phyloP scores from a whole-genome alignment of 2,113 vertebrate species.

The Mobula birostris region DNA sequence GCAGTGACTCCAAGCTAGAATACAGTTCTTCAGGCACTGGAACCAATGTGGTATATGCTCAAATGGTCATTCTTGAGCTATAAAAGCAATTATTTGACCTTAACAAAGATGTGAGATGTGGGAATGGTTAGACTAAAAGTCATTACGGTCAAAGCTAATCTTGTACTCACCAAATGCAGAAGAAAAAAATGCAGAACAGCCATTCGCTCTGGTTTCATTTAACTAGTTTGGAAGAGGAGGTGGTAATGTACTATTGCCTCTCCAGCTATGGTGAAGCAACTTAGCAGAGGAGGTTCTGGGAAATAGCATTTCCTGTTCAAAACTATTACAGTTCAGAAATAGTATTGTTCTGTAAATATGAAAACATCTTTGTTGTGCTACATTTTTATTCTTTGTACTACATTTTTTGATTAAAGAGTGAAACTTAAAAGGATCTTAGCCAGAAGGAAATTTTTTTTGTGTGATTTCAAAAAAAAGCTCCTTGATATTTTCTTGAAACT shows the following conservation, averaged over 20 bases:
- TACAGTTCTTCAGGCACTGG: neutral
- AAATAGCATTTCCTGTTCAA: neutral
- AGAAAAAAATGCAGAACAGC: neutral
- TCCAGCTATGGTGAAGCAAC: neutral
- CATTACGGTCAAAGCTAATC: neutral
- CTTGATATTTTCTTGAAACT: neutral
- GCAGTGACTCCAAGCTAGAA: neutral
- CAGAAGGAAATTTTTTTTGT: neutral
- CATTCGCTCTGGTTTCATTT: neutral
- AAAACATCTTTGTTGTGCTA: neutral
- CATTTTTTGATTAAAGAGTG: neutral
- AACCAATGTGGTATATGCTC: neutral
- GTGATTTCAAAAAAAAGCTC: neutral
- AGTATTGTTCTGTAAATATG: neutral
- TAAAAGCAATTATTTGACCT: neutral
- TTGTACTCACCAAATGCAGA: neutral
- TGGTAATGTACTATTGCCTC: neutral
- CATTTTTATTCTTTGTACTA: neutral
- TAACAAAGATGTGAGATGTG: neutral
- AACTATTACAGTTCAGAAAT: neutral
- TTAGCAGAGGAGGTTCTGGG: neutral
- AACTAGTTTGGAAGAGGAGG: neutral
- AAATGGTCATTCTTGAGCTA: neutral
- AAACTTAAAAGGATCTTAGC: neutral
- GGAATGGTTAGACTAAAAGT: neutral